Evolutionary conservation across 2,888 invertebrate genomes (phyloP).

Genomic region (Tenthredo amoena): DNA sequence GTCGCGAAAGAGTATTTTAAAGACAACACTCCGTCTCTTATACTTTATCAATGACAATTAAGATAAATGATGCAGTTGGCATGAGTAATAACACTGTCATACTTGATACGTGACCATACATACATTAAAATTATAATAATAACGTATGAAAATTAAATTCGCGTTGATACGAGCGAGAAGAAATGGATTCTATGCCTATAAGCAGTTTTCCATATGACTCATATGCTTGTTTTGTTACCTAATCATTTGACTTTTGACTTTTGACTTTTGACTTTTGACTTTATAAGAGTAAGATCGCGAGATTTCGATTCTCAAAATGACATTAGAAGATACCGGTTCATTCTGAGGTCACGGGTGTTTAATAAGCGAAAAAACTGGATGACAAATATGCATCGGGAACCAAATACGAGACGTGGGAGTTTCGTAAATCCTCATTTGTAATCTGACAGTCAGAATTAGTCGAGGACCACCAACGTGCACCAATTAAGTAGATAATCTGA

Average conservation of each 20-base stretch:
- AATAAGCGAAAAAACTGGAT: neutral
- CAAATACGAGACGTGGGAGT: constrained; percentile 12
- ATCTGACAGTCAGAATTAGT: constrained; percentile 30
- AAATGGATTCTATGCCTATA: neutral
- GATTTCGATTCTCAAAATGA: neutral
- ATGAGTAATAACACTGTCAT: constrained; percentile 22
- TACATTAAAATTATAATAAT: neutral
- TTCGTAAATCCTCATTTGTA: constrained; percentile 42
- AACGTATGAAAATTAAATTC: neutral
- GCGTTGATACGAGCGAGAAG: neutral
- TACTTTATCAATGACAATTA: constrained; percentile 32
- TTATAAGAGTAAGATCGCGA: neutral
- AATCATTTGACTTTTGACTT: neutral
- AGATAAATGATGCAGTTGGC: constrained; percentile 29
- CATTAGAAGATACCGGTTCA: neutral
- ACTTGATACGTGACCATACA: constrained; percentile 17
- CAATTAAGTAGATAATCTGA: constrained; percentile 17
- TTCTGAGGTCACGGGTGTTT: neutral
- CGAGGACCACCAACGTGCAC: constrained; percentile 29
- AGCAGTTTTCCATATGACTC: neutral
- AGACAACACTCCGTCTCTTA: constrained; percentile 28
- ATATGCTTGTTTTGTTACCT: neutral
- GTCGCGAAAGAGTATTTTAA: neutral
- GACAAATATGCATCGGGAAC: neutral
- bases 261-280: neutral